A percentile compares a stretch with the other conserved stretches of the same genome.
phyloP scores from a whole-genome alignment of 2,113 vertebrate genomes.

The Esox niger region DNA sequence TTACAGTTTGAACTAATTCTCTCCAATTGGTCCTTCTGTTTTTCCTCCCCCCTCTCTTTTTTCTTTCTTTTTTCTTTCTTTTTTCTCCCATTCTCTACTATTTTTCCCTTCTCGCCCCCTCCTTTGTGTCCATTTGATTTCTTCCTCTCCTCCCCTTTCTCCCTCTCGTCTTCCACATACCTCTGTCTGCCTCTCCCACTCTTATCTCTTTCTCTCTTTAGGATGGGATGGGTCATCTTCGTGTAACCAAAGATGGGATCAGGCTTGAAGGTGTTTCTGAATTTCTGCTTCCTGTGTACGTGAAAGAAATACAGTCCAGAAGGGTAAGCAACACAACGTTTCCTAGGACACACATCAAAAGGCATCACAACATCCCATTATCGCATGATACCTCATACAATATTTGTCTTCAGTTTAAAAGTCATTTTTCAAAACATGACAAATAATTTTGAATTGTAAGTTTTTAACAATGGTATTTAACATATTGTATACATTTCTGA shows the following conservation, averaged over 20 bases:
- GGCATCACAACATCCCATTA: too few relatives aligned
- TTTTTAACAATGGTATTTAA: too few relatives aligned
- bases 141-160: neutral
- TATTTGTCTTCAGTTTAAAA: too few relatives aligned
- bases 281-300: slow-evolving; percentile 88
- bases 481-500: too few relatives aligned
- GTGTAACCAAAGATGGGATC: slow-evolving; percentile 86
- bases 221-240: slow-evolving; percentile 91
- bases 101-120: neutral
- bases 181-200: neutral
- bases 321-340: slow-evolving; percentile 75
- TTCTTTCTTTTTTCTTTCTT: neutral
- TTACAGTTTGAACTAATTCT: neutral
- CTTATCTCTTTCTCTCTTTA: slow-evolving; percentile 42
- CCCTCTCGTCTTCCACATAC: neutral
- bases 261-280: slow-evolving; percentile 89
- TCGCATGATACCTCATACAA: too few relatives aligned
- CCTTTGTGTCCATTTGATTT: neutral
- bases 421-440: too few relatives aligned
- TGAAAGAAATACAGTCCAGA: slow-evolving; percentile 89
- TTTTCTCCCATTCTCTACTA: neutral
- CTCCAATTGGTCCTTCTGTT: neutral
- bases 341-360: too few relatives aligned
- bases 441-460: too few relatives aligned
- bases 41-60: neutral